Evolutionary conservation across 1,140 invertebrate genomes (phyloP).

Genomic region (Drosophila simulans): DNA sequence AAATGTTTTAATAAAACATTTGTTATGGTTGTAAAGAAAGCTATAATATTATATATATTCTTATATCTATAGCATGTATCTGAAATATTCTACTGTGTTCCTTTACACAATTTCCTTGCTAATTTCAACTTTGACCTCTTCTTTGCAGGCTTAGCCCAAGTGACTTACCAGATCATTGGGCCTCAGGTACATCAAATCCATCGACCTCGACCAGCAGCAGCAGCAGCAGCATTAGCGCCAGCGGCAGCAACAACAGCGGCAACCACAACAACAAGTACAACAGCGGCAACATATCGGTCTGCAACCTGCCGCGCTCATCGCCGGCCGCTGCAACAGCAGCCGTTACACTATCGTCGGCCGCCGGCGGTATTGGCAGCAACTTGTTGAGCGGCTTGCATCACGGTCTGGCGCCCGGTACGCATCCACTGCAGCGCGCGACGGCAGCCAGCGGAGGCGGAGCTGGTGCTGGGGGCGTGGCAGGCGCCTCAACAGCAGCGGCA

Average conservation of each 20-base stretch:
- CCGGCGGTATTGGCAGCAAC: slow-evolving; percentile 59
- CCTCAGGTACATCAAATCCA: slow-evolving; percentile 72
- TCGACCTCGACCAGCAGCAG: slow-evolving; percentile 58
- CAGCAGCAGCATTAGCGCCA: slow-evolving; percentile 29
- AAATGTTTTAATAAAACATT: not conserved
- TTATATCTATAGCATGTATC: no score
- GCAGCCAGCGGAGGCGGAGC: slow-evolving; percentile 62
- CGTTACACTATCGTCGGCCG: slow-evolving; percentile 71
- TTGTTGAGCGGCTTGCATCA: slow-evolving; percentile 61
- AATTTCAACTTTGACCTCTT: not conserved
- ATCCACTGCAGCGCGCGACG: slow-evolving; percentile 69
- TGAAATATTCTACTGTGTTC: no score
- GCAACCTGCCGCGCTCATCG: slow-evolving; percentile 81
- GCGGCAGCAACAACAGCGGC: slow-evolving; percentile 42
- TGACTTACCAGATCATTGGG: slow-evolving; percentile 85
- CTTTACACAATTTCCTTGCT: not conserved
- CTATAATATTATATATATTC: no score
- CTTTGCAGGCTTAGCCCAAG: slow-evolving; percentile 84
- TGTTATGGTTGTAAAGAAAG: no score
- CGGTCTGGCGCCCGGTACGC: slow-evolving; percentile 66
- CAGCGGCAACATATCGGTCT: slow-evolving; percentile 68
- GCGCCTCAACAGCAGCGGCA: slow-evolving; percentile 49
- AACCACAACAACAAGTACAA: slow-evolving; percentile 46
- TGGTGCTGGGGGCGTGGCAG: slow-evolving; percentile 57
- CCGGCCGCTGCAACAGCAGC: slow-evolving; percentile 83